Percentiles rank a stretch among this genome's conserved stretches.
phyloP scores from a whole-genome alignment of 2,888 invertebrate species.

The Auanema freiburgensis region DNA sequence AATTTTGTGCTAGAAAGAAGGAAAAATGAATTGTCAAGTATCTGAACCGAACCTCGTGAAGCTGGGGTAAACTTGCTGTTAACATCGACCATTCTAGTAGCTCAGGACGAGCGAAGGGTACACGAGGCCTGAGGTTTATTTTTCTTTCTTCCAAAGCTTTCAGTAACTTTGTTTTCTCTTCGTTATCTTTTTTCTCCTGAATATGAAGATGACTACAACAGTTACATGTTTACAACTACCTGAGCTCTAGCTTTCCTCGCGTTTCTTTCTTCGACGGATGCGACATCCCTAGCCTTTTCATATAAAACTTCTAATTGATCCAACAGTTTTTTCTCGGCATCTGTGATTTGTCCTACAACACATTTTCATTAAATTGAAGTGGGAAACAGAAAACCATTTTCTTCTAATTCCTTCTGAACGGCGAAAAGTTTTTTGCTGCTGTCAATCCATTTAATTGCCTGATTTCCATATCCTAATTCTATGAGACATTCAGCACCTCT shows the following conservation, averaged over 20 bases:
- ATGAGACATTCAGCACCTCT: constrained; percentile 64
- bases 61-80: constrained; percentile 41
- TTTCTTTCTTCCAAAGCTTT: constrained; percentile 67
- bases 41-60: constrained; percentile 33
- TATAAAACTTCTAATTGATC: constrained; percentile 31
- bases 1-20: constrained; percentile 36
- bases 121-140: constrained; percentile 60
- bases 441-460: constrained; percentile 52
- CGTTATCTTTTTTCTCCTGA: constrained; percentile 66
- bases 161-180: constrained; percentile 67
- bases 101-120: constrained; percentile 44
- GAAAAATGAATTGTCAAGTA: not conserved
- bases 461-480: constrained; percentile 45
- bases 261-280: constrained; percentile 37
- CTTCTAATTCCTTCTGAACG: constrained; percentile 33
- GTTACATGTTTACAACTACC: too few relatives aligned
- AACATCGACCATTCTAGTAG: constrained; percentile 48
- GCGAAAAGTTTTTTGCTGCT: constrained; percentile 31
- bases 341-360: constrained; percentile 27
- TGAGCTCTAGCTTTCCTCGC: constrained; percentile 27
- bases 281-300: constrained; percentile 28
- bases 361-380: not conserved
- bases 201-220: too few relatives aligned
- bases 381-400: constrained; percentile 19
- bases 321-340: constrained; percentile 34